These are phyloP conservation scores for Drosophila watanabei DNA, from an alignment of 1,140 invertebrate species.

Conservation along the genomic window DNA sequence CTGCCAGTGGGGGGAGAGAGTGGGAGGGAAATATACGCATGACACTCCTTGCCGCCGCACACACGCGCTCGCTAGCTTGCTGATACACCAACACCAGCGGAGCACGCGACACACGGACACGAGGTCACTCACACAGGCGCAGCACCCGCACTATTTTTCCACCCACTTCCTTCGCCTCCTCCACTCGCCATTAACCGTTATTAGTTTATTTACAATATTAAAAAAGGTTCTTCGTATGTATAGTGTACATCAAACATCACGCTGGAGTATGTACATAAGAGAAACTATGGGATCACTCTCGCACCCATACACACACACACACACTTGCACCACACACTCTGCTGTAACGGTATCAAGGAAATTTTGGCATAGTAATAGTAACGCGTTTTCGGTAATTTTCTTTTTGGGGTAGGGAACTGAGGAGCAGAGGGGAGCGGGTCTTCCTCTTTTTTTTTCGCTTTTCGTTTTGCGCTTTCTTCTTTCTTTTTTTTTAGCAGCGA, in stretches of 20 bases:
- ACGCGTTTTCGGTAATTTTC: slow-evolving; percentile 54
- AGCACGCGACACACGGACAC: slow-evolving; percentile 76
- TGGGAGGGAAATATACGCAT: slow-evolving; percentile 75
- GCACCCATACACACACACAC: slow-evolving; percentile 14
- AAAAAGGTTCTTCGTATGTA: slow-evolving; percentile 53
- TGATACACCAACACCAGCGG: slow-evolving; percentile 40
- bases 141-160: slow-evolving; percentile 37
- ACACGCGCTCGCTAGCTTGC: slow-evolving; percentile 38
- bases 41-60: slow-evolving; percentile 80
- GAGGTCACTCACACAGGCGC: slow-evolving; percentile 76
- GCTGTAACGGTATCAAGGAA: slow-evolving; percentile 38
- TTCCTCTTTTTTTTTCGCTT: slow-evolving; percentile 60
- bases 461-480: slow-evolving; percentile 41
- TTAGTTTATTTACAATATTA: slow-evolving; percentile 75
- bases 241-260: slow-evolving; percentile 47
- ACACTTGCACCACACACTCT: neutral
- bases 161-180: slow-evolving; percentile 8
- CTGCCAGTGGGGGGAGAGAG: slow-evolving; percentile 25
- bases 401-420: slow-evolving; percentile 15
- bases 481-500: slow-evolving; percentile 66
- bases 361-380: slow-evolving; percentile 63
- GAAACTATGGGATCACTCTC: slow-evolving; percentile 17
- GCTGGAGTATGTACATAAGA: slow-evolving; percentile 30
- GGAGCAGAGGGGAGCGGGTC: slow-evolving; percentile 12
- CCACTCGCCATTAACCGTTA: slow-evolving; percentile 59